Conservation (phyloP, 2,888 invertebrate species). For the Lasioglossum calceatum region DNA sequence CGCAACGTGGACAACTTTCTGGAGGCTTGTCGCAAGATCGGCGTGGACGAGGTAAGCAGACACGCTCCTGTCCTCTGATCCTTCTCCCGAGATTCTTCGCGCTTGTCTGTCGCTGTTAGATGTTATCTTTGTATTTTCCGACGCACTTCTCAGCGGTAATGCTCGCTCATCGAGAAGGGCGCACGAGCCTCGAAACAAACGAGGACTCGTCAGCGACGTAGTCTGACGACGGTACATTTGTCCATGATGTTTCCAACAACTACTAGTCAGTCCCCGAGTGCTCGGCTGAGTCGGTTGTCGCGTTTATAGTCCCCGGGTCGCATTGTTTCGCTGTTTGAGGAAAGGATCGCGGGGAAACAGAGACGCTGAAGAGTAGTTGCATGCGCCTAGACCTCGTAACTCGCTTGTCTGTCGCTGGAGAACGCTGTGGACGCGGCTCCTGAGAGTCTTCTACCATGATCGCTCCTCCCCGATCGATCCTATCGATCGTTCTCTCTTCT, state of each 20-base stretch:
- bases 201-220: conserved; percentile 28
- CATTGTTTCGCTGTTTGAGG: neutral
- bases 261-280: conserved; percentile 83
- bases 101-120: conserved; percentile 46
- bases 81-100: conserved; percentile 44
- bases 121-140: conserved; percentile 9
- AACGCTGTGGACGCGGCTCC: conserved; percentile 35
- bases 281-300: conserved; percentile 50
- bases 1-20: conserved; percentile 98
- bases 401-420: conserved; percentile 78
- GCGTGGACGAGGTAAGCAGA: conserved; percentile 95
- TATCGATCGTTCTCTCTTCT: neutral
- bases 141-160: neutral
- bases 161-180: neutral
- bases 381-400: conserved; percentile 77
- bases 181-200: neutral
- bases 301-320: neutral
- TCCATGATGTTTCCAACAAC: conserved; percentile 80
- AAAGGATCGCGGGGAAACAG: conserved; percentile 15
- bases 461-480: neutral
- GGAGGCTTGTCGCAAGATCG: conserved; percentile 96
- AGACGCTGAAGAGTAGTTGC: conserved; percentile 77
- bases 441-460: conserved; percentile 4
- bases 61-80: conserved; percentile 46
- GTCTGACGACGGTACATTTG: conserved; percentile 45